Conservation (phyloP, 37 sponge, comb jelly and placozoan species). For the Cliona cf. orientalis region DNA sequence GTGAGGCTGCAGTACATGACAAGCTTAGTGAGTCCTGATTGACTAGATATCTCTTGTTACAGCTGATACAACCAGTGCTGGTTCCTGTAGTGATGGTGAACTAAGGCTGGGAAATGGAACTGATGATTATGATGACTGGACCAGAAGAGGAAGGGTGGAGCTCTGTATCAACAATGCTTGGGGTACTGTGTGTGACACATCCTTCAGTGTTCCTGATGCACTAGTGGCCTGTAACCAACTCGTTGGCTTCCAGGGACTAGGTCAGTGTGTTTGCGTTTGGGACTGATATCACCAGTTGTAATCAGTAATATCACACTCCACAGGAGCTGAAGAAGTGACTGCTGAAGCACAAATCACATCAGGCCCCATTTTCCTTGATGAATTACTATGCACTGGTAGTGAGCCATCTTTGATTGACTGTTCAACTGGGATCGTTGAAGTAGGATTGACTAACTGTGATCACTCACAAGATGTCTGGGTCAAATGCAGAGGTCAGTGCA, state of each 20-base stretch:
- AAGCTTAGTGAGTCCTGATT: too few species aligned
- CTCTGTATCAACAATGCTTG: conserved; percentile 48
- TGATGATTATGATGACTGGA: not conserved
- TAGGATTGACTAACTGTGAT: conserved; percentile 30
- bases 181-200: conserved; percentile 35
- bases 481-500: conserved; percentile 22
- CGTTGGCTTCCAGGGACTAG: too few species aligned
- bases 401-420: conserved; percentile 11
- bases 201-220: conserved; percentile 15
- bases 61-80: conserved; percentile 10
- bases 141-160: conserved; percentile 29
- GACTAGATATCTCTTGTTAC: not conserved
- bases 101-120: conserved; percentile 12
- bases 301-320: too few species aligned
- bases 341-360: not conserved
- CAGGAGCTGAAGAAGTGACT: conserved; percentile 1
- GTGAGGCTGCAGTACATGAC: too few species aligned
- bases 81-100: conserved; percentile 13
- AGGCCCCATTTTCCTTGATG: conserved; percentile 38
- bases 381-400: conserved; percentile 10
- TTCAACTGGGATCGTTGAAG: not conserved
- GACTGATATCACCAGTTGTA: too few species aligned
- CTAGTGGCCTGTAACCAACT: conserved; percentile 32
- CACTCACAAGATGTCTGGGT: conserved; percentile 44
- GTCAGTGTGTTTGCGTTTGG: too few species aligned